Conservation (phyloP, 2,888 invertebrate genomes). For the Agonopterix subpropinquella region DNA sequence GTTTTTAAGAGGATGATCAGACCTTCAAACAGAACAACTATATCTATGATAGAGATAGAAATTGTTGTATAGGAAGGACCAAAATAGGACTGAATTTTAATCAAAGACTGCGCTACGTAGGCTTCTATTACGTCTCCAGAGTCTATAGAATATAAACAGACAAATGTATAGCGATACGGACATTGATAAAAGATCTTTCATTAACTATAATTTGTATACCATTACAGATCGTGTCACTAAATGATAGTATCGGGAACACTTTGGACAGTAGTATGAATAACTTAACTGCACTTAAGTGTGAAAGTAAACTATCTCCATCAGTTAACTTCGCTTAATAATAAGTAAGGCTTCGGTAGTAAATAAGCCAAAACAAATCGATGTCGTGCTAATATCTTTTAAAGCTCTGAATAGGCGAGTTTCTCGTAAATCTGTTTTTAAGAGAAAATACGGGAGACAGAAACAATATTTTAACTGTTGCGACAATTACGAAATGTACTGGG, state of each 20-base stretch:
- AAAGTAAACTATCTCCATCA: slow-evolving; percentile 3
- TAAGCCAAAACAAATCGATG: slow-evolving; percentile 12
- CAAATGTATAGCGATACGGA: not conserved
- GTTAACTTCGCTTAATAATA: slow-evolving; percentile 7
- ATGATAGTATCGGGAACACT: slow-evolving; percentile 3
- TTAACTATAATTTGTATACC: slow-evolving; percentile 1
- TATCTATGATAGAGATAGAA: too few species aligned
- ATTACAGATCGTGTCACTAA: slow-evolving; percentile 7
- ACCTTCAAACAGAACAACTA: too few species aligned
- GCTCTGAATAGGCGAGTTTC: not conserved
- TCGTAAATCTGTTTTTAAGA: too few species aligned
- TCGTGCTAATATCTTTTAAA: slow-evolving; percentile 2
- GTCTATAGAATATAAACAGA: too few species aligned
- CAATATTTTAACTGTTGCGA: too few species aligned
- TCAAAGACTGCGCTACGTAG: too few species aligned
- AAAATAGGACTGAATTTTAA: too few species aligned
- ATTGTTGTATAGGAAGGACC: too few species aligned
- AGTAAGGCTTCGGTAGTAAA: slow-evolving; percentile 15
- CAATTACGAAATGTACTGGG: too few species aligned
- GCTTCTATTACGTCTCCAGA: too few species aligned
- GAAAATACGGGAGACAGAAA: too few species aligned
- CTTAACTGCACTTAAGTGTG: not conserved
- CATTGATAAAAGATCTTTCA: slow-evolving; percentile 4
- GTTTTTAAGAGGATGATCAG: too few species aligned
- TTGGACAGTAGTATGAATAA: slow-evolving; percentile 7